A percentile compares a stretch with the other conserved stretches of the same genome.
These are phyloP conservation scores for Sinhomidia bicolor DNA, from an alignment of 2,888 invertebrate species.

Conservation along the genomic window DNA sequence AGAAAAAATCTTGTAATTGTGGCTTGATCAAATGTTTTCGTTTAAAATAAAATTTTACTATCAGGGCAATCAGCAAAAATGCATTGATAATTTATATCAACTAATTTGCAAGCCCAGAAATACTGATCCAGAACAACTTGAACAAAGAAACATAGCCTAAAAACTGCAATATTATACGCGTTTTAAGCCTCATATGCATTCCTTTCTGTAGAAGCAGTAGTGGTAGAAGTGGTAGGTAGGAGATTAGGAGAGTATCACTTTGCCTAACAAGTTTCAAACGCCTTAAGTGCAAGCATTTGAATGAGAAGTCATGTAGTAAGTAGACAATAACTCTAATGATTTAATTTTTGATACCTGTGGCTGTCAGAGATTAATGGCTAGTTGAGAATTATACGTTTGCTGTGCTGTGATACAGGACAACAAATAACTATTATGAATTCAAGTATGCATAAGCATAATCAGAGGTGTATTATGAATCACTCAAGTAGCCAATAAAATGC, in stretches of 20 bases:
- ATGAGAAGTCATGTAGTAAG: background rate
- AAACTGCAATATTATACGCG: too few relatives aligned
- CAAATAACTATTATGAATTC: background rate
- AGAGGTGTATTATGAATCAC: background rate
- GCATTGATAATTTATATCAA: constrained; percentile 12
- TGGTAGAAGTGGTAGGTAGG: too few relatives aligned
- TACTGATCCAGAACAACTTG: background rate
- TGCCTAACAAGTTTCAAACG: constrained; percentile 33
- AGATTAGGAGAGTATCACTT: background rate
- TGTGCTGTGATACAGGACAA: background rate
- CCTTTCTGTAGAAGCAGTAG: too few relatives aligned
- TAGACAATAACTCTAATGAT: constrained; percentile 57
- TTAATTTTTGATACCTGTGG: constrained; percentile 59
- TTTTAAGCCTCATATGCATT: background rate
- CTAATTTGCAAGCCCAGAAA: constrained; percentile 5
- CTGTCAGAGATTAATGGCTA: constrained; percentile 59
- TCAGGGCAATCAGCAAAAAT: constrained; percentile 10
- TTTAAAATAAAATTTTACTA: background rate
- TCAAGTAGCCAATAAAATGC: background rate
- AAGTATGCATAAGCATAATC: background rate
- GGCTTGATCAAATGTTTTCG: background rate
- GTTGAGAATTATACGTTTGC: constrained; percentile 15
- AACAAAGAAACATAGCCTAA: too few relatives aligned
- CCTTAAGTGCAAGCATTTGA: constrained; percentile 36
- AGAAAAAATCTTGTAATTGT: background rate